Base-by-base conservation (phyloP, 2,888 invertebrate genomes). In the Elegia similella region DNA sequence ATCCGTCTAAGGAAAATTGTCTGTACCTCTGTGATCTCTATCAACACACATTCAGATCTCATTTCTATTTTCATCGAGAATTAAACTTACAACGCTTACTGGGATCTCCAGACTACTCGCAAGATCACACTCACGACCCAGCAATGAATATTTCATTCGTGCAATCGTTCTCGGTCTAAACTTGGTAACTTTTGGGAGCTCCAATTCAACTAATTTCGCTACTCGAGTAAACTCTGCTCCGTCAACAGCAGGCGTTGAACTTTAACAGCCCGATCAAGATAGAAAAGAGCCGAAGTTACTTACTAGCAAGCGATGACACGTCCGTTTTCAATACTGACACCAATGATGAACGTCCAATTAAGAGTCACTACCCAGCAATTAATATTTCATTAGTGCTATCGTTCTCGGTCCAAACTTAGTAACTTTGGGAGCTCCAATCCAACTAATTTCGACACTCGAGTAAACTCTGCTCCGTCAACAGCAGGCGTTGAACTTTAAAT, bases 231-330 rank as follows among this genome's bases (percentile, higher is more conserved):
- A 50, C 32, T 16, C 7, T 16, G 34, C 8, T 16, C 32, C 15
- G 48, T 50, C 48, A 50, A n/a, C 32, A 16, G 34, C 15, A 8
- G 47, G 15, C 5, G 32, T 63, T 64, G 62, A 70, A 70, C 62
- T 70, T 67, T 61, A 63, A 67, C 64, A 62, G 52, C 55, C 61
- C 68, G 66, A n/a, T n/a, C n/a, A n/a, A n/a, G n/a, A n/a, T n/a
- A n/a, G n/a, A n/a, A 17, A 12, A 13, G 13, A 42, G 53, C 32
- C 42, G 32, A 43, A 30, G 29, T 48, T 30, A 47, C 48, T 13
- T n/a, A n/a, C n/a, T n/a, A 13, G 17, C 13, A 13, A 43, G n/a
- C n/a, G 15, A 8, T 8, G 44, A 23, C 8, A 8, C 6, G 7
- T 5, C 43, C 12, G 7, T 16, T 16, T 42, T 42, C n/a, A 42